Evolutionary conservation across 1,140 invertebrate genomes (phyloP).

Genomic region (Drosophila fuyamai): DNA sequence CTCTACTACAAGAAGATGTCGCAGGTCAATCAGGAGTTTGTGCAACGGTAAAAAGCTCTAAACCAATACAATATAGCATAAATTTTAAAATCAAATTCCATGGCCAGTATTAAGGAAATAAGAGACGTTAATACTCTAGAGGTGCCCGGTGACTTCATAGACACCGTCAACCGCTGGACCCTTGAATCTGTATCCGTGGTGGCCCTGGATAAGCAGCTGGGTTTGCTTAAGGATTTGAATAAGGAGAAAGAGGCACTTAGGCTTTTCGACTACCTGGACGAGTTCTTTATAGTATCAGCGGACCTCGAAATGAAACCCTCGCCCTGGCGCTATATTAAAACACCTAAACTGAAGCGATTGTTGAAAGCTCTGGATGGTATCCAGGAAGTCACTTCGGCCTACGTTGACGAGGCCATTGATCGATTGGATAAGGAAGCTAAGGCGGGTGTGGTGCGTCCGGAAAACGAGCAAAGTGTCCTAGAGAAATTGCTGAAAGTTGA

Average conservation of each 20-base stretch:
- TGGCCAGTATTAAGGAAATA: constrained; percentile 84
- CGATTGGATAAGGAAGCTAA: constrained; percentile 60
- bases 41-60: constrained; percentile 37
- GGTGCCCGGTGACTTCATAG: constrained; percentile 86
- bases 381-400: constrained; percentile 39
- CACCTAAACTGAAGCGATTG: constrained; percentile 86
- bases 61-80: constrained; percentile 60
- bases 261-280: constrained; percentile 87
- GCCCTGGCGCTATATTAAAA: constrained; percentile 87
- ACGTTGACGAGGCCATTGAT: constrained; percentile 69
- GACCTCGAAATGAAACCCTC: constrained; percentile 88
- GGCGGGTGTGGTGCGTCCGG: constrained; percentile 33
- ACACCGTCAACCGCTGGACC: constrained; percentile 89
- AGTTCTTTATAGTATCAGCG: constrained; percentile 87
- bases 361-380: constrained; percentile 85
- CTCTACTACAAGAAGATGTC: constrained; percentile 84
- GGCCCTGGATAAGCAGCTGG: constrained; percentile 89
- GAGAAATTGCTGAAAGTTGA: constrained; percentile 85
- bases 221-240: constrained; percentile 75
- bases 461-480: constrained; percentile 75
- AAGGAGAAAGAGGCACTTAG: constrained; percentile 85
- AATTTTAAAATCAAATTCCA: constrained; percentile 9
- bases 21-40: constrained; percentile 83
- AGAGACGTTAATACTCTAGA: constrained; percentile 85
- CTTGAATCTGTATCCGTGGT: constrained; percentile 90